Evolutionary conservation across 1,140 invertebrate species (phyloP).

Genomic region (Nephotettix cincticeps): DNA sequence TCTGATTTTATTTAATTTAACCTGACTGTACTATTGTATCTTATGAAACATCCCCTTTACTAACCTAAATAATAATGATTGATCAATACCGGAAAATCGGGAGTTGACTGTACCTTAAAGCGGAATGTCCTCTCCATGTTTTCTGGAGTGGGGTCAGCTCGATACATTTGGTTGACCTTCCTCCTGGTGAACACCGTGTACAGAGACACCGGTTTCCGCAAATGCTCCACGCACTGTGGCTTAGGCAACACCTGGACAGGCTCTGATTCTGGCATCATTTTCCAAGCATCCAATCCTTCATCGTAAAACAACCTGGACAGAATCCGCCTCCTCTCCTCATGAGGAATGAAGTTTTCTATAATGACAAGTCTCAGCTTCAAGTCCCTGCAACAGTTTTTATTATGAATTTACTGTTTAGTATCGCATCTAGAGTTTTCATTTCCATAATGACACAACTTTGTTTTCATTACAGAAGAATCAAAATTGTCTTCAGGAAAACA

Average conservation of each 20-base stretch:
- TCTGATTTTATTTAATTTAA: too few species aligned
- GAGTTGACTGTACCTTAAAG: conserved; percentile 13
- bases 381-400: conserved; percentile 52
- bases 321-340: conserved; percentile 85
- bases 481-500: too few species aligned
- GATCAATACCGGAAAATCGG: too few species aligned
- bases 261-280: conserved; percentile 50
- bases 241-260: conserved; percentile 32
- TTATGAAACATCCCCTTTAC: too few species aligned
- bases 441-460: too few species aligned
- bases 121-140: neutral
- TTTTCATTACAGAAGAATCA: too few species aligned
- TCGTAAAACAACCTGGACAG: conserved; percentile 76
- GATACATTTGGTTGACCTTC: conserved; percentile 15
- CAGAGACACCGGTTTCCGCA: conserved; percentile 40
- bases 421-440: too few species aligned
- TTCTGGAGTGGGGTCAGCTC: neutral
- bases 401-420: too few species aligned
- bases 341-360: conserved; percentile 96
- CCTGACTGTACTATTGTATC: too few species aligned
- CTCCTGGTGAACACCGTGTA: neutral
- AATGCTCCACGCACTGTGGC: conserved; percentile 30
- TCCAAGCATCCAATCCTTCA: conserved; percentile 87
- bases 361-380: conserved; percentile 82
- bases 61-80: too few species aligned